A percentile compares a stretch with the other conserved stretches of the same genome.
These are phyloP conservation scores for Hippocampus guttulatus DNA, from an alignment of 2,113 vertebrate genomes.

Conservation along the genomic window DNA sequence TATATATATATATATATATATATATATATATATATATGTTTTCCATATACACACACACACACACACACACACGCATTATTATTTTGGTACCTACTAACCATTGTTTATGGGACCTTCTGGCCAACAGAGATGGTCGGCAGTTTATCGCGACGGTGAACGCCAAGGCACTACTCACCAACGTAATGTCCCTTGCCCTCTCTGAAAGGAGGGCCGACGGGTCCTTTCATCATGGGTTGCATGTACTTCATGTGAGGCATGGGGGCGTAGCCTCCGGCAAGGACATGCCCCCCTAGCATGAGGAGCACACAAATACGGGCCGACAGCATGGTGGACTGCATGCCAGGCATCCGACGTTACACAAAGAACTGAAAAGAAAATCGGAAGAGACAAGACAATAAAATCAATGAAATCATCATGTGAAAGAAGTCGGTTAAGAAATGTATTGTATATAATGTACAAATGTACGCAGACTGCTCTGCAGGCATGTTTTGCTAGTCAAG, in stretches of 20 bases:
- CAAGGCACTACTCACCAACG: constrained; percentile 79
- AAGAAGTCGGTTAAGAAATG: neutral
- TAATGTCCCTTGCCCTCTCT: constrained; percentile 98
- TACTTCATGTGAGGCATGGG: constrained; percentile 86
- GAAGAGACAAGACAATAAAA: constrained; percentile 4
- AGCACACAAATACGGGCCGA: constrained; percentile 65
- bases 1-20: too few relatives aligned
- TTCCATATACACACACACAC: too few relatives aligned
- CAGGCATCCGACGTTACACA: constrained; percentile 43
- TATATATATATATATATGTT: too few relatives aligned
- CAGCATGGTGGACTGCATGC: constrained; percentile 64
- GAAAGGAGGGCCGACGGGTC: constrained; percentile 92
- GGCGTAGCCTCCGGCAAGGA: constrained; percentile 81
- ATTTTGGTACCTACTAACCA: neutral
- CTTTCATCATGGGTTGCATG: constrained; percentile 96
- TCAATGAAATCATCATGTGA: neutral
- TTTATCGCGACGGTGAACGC: neutral
- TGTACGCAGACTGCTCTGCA: too few relatives aligned
- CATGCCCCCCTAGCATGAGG: constrained; percentile 62
- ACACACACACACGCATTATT: neutral
- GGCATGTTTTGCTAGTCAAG: too few relatives aligned
- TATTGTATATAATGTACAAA: too few relatives aligned
- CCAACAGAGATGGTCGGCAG: neutral
- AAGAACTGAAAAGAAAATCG: constrained; percentile 32
- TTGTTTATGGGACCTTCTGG: neutral